Percentiles rank a stretch among this genome's conserved stretches.
Evolutionary conservation across 2,888 invertebrate genomes (phyloP).

Genomic region (Drosophila quasianomalipes): DNA sequence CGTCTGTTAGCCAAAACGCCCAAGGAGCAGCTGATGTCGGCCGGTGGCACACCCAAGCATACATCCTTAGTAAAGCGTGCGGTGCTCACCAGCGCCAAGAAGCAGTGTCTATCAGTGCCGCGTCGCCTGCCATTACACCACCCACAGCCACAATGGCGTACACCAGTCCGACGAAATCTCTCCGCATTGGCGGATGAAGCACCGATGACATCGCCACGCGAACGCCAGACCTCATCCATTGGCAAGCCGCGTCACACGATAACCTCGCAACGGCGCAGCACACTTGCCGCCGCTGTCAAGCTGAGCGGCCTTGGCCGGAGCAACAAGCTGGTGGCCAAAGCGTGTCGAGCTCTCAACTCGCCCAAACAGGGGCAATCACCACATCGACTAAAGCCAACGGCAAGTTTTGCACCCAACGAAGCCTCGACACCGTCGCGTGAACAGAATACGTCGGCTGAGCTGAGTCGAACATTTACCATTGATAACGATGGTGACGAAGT

Average conservation of each 20-base stretch:
- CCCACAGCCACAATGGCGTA: constrained; percentile 35
- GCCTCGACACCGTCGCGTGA: constrained; percentile 28
- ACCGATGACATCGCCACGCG: constrained; percentile 46
- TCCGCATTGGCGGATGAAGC: constrained; percentile 2
- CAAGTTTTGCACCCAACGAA: constrained; percentile 5
- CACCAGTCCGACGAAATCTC: constrained; percentile 22
- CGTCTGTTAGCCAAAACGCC: constrained; percentile 41
- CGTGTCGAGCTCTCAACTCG: constrained; percentile 64
- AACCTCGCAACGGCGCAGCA: constrained; percentile 58
- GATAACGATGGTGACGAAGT: constrained; percentile 35
- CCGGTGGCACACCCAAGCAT: constrained; percentile 64
- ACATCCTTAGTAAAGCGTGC: constrained; percentile 83
- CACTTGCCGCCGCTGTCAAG: constrained; percentile 51
- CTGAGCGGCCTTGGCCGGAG: constrained; percentile 44
- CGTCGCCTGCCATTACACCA: constrained; percentile 52
- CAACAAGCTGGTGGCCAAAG: constrained; percentile 64
- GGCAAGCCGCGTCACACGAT: constrained; percentile 62
- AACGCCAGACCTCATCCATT: constrained; percentile 21
- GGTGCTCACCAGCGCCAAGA: constrained; percentile 82
- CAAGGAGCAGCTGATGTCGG: constrained; percentile 35
- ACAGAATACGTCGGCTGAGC: constrained; percentile 34
- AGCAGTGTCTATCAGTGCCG: constrained; percentile 67
- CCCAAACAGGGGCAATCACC: constrained; percentile 39
- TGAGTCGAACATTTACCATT: constrained; percentile 73
- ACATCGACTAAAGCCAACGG: constrained; percentile 3